Conservation (phyloP, 1,140 invertebrate genomes). For the Centruroides vittatus region DNA sequence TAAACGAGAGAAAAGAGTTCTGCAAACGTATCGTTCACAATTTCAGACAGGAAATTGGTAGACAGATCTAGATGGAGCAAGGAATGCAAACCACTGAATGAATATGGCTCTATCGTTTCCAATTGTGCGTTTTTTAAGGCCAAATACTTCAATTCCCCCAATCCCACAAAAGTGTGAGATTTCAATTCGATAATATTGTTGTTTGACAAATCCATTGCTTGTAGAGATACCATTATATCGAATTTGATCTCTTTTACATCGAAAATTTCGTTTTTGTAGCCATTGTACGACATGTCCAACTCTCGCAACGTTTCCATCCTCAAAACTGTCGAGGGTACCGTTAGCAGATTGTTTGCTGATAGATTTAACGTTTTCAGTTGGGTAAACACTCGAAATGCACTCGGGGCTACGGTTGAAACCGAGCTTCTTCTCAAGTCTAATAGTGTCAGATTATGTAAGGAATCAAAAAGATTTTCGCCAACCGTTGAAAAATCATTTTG, state of each 20-base stretch:
- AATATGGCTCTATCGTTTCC: not conserved
- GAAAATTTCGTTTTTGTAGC: too few relatives aligned
- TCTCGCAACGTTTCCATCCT: too few relatives aligned
- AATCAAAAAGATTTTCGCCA: too few relatives aligned
- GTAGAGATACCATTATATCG: not conserved
- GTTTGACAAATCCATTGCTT: not conserved
- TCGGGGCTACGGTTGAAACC: too few relatives aligned
- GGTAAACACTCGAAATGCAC: too few relatives aligned
- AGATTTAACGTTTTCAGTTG: too few relatives aligned
- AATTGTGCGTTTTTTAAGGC: not conserved
- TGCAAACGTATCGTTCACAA: not conserved
- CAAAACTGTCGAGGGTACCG: too few relatives aligned
- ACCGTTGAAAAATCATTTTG: too few relatives aligned
- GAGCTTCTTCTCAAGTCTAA: too few relatives aligned
- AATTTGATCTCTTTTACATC: not conserved
- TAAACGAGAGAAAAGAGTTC: not conserved
- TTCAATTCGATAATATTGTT: not conserved
- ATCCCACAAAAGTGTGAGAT: not conserved
- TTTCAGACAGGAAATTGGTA: not conserved
- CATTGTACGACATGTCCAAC: too few relatives aligned
- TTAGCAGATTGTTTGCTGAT: too few relatives aligned
- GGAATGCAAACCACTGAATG: not conserved
- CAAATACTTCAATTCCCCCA: not conserved
- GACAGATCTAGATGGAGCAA: not conserved
- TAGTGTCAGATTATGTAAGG: too few relatives aligned